These are phyloP conservation scores for Myopa testacea DNA, from an alignment of 2,888 invertebrate species.

Conservation along the genomic window DNA sequence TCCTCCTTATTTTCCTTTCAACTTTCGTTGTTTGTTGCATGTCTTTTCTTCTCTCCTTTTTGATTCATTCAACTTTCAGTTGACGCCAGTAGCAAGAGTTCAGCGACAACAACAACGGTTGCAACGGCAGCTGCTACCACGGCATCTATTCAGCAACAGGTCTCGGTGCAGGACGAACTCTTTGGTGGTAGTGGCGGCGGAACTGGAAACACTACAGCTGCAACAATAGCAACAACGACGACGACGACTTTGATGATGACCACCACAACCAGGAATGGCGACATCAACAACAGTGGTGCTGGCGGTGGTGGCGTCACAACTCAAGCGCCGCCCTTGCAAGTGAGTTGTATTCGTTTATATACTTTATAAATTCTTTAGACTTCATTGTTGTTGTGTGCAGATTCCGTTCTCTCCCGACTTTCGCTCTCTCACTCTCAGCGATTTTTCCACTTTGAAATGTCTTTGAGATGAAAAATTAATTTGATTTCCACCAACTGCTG, in stretches of 20 bases:
- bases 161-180: constrained; percentile 61
- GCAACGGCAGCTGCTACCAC: constrained; percentile 47
- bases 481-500: neutral
- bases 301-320: neutral
- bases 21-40: too few relatives aligned
- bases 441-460: neutral
- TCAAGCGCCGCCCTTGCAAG: constrained; percentile 69
- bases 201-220: constrained; percentile 66
- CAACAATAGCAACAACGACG: constrained; percentile 50
- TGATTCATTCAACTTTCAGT: constrained; percentile 52
- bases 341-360: constrained; percentile 53
- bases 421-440: constrained; percentile 21
- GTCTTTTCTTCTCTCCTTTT: too few relatives aligned
- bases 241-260: constrained; percentile 68
- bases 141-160: constrained; percentile 55
- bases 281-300: constrained; percentile 61
- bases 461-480: neutral
- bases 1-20: constrained; percentile 11
- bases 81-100: constrained; percentile 58
- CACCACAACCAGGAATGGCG: constrained; percentile 74
- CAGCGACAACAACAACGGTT: constrained; percentile 31
- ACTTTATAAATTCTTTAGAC: neutral
- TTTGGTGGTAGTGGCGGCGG: constrained; percentile 39
- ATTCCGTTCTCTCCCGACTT: neutral
- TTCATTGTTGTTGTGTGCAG: neutral